A percentile compares a stretch with the other conserved stretches of the same genome.
These are phyloP conservation scores for Irena cyanogastra DNA, from an alignment of 2,113 vertebrate genomes.

Conservation along the genomic window DNA sequence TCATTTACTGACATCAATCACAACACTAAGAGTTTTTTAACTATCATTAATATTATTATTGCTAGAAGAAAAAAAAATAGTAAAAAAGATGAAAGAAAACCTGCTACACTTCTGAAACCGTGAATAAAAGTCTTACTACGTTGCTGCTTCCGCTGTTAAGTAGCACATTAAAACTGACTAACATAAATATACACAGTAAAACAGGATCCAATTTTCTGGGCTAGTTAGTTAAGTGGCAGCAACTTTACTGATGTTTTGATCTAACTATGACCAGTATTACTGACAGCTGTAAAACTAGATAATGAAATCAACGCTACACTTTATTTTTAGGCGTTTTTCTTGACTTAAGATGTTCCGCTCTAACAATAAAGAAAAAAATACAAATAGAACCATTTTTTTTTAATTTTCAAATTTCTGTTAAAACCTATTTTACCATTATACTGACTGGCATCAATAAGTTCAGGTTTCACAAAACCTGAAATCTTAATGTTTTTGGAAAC, in stretches of 20 bases:
- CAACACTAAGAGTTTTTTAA: background rate
- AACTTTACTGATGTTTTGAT: background rate
- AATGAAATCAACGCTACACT: background rate
- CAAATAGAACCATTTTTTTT: background rate
- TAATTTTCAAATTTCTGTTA: background rate
- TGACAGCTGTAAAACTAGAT: background rate
- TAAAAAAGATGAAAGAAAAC: conserved; percentile 31
- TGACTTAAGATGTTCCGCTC: background rate
- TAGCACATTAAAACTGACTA: background rate
- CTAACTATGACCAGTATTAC: background rate
- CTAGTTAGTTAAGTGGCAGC: background rate
- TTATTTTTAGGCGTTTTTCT: background rate
- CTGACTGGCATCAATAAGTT: background rate
- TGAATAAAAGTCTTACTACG: background rate
- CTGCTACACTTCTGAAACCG: background rate
- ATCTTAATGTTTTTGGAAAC: background rate
- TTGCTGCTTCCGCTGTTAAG: background rate
- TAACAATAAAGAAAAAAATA: background rate
- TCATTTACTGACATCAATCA: background rate
- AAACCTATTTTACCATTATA: background rate
- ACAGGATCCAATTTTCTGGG: background rate
- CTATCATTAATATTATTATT: background rate
- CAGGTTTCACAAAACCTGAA: background rate
- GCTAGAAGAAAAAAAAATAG: background rate
- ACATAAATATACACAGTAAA: background rate